These are phyloP conservation scores for Porites divaricata DNA, from an alignment of 92 coral and sea anemone genomes.

Conservation along the genomic window DNA sequence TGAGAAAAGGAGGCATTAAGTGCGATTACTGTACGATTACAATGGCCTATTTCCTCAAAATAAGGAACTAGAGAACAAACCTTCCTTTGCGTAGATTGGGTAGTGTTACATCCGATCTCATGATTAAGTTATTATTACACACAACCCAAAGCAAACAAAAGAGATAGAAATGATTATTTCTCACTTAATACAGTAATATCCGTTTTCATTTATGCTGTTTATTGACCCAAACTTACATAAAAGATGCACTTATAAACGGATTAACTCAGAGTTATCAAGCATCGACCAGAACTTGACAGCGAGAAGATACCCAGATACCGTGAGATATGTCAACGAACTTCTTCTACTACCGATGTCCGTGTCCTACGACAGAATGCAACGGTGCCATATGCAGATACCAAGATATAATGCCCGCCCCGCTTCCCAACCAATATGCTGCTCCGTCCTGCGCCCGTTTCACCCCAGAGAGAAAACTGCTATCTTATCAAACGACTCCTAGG, in stretches of 20 bases:
- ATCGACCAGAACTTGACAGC: not conserved
- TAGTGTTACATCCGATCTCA: constrained; percentile 58
- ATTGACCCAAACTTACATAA: constrained; percentile 66
- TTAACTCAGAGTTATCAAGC: not conserved
- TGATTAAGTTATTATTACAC: constrained; percentile 86
- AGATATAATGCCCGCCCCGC: constrained; percentile 65
- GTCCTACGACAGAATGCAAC: constrained; percentile 79
- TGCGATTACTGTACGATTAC: constrained; percentile 20
- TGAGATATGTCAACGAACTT: constrained; percentile 68
- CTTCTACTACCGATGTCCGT: constrained; percentile 79
- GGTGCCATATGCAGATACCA: constrained; percentile 74
- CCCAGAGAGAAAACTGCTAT: constrained; percentile 66
- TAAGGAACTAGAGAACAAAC: constrained; percentile 18
- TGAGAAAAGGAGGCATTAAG: constrained; percentile 23
- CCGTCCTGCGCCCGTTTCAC: constrained; percentile 73
- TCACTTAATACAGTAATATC: constrained; percentile 80
- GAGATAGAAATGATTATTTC: constrained; percentile 49
- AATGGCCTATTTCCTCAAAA: constrained; percentile 15
- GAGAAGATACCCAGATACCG: not conserved
- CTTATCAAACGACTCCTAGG: constrained; percentile 30
- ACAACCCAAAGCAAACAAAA: constrained; percentile 71
- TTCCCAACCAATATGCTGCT: constrained; percentile 44
- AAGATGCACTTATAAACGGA: constrained; percentile 65
- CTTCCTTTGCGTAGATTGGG: constrained; percentile 20
- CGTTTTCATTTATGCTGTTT: constrained; percentile 57